These are phyloP conservation scores for Oreamnos americanus DNA, from an alignment of 2,113 vertebrate genomes.

Conservation along the genomic window DNA sequence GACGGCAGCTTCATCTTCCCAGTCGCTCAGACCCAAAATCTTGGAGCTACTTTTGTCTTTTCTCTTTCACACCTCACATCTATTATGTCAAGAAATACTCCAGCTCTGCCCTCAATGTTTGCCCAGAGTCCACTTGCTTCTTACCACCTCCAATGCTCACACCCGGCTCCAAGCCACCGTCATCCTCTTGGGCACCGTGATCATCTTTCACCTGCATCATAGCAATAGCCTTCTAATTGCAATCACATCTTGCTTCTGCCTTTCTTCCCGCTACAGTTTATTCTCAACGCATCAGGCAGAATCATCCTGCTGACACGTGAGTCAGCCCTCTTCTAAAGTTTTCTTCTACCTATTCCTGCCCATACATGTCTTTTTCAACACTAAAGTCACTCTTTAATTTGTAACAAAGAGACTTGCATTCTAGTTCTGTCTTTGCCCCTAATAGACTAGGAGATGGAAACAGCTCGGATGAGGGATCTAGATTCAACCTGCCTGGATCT, in stretches of 20 bases:
- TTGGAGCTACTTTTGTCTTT: background rate
- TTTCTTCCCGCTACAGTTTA: background rate
- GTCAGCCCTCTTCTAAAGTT: background rate
- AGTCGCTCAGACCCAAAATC: background rate
- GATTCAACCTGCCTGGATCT: background rate
- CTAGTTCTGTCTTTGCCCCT: background rate
- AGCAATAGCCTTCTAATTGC: background rate
- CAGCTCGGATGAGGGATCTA: background rate
- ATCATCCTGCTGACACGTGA: background rate
- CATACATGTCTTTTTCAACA: background rate
- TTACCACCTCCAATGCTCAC: background rate
- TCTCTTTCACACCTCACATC: background rate
- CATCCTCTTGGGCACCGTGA: fast-evolving
- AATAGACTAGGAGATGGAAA: background rate
- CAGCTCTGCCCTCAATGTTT: background rate
- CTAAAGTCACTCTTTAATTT: background rate
- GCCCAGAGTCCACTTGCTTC: background rate
- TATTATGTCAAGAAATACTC: background rate
- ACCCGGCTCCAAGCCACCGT: background rate
- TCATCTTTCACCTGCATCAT: background rate
- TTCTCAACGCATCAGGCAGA: background rate
- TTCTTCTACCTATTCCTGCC: background rate
- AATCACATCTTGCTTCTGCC: background rate
- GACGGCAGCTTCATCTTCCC: background rate
- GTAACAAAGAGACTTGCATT: background rate